Percentiles rank a stretch among this genome's conserved stretches.
phyloP scores from a whole-genome alignment of 2,113 vertebrate species.

The Cottus gobio region DNA sequence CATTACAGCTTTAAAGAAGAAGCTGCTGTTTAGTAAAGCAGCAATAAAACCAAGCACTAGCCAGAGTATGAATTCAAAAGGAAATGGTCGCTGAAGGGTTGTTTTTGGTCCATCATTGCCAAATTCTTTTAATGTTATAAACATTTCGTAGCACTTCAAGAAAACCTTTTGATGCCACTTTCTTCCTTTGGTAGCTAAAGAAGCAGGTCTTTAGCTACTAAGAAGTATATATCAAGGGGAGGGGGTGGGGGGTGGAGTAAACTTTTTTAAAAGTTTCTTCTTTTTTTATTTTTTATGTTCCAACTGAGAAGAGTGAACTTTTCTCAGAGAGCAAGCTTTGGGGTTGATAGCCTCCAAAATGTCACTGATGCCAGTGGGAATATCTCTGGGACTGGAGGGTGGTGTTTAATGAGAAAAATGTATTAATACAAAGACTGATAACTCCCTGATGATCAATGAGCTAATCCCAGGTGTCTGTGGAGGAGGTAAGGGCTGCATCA shows the following conservation, averaged over 20 bases:
- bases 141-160: conserved; percentile 7
- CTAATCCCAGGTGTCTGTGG: not conserved
- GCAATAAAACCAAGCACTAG: not conserved
- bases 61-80: conserved; percentile 19
- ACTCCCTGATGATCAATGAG: conserved; percentile 33
- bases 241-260: conserved; percentile 15
- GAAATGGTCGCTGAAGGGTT: not conserved
- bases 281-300: not conserved
- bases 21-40: not conserved
- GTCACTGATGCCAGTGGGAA: conserved; percentile 10
- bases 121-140: conserved; percentile 23
- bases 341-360: conserved; percentile 32
- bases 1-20: not conserved
- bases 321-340: not conserved
- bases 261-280: not conserved
- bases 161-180: conserved; percentile 28
- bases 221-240: conserved; percentile 22
- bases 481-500: conserved; percentile 1
- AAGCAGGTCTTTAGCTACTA: conserved; percentile 1
- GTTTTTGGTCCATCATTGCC: not conserved
- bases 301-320: conserved; percentile 6
- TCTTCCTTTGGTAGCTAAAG: not conserved
- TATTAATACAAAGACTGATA: conserved; percentile 18
- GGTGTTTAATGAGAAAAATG: conserved; percentile 4
- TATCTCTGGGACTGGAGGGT: not conserved